Base-by-base conservation (phyloP, 2,113 vertebrate genomes). In the Neodon shergylaensis region DNA sequence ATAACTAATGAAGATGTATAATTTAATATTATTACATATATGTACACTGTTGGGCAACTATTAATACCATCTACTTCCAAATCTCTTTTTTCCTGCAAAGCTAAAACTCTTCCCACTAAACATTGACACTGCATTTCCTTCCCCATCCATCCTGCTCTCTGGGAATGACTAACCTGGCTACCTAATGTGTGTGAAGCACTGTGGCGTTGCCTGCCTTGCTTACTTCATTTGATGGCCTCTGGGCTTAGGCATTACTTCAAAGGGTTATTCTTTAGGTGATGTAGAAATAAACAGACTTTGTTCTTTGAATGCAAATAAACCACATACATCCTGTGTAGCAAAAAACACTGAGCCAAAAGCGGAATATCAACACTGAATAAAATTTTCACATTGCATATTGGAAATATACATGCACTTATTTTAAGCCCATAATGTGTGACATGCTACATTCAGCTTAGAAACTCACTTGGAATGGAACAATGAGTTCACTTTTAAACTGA, bases 231-330 rank as follows among this genome's bases (percentile, higher is more conserved):
- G 91, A 58, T 74, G 52, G 54, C 39, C 61, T 82, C 44, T 44
- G 76, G 63, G 31, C 16, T 42, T 54, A 42, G 3, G 11, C 12
- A 83, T 8, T 73, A 28, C 17, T 65, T 94, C 36, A 63, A 11
- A 63, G n/a, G n/a, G 36, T 58, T 90, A 73, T 74, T 74, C 33
- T 91, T 89, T 87, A 26, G 39, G 52, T 19, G 26, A 63, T 77
- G 5, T 73, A 84, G 88, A 95, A 68, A 91, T 54, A 93, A 96
- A 47, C 73, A 92, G 49, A 54, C 52, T 88, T 58, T 54, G 61
- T 47, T 63, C 49, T 94, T 79, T 97, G 82, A 94, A 97, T 85
- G 94, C 90, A 63, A 22, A 94, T 65, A 92, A 95, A 79, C 70
- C 65, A 88, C 74, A 87, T 28, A 88, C n/a, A 78, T 52, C 44